Conservation (phyloP, 2,113 vertebrate species). For the Psilopogon haemacephalus region DNA sequence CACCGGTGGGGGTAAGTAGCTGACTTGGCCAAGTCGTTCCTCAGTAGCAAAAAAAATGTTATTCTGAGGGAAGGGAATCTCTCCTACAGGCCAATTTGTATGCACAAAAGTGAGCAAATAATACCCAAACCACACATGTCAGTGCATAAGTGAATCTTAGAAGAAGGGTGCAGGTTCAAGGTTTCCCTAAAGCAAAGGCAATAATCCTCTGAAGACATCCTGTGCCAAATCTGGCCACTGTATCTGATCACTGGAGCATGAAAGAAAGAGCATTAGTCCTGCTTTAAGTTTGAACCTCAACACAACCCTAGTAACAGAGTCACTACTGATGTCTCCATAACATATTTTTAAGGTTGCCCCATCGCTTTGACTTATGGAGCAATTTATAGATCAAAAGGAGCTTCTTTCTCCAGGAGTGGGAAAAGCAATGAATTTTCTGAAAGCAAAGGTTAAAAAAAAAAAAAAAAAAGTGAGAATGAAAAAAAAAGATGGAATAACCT, state of each 20-base stretch:
- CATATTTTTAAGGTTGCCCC: constrained; percentile 47
- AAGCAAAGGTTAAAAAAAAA: constrained; percentile 2
- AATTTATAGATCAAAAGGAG: constrained; percentile 71
- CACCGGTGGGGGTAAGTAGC: rapidly evolving
- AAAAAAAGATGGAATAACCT: constrained; percentile 7
- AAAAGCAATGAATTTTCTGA: constrained; percentile 39
- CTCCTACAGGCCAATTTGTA: not conserved
- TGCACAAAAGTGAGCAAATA: not conserved
- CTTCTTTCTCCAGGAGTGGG: constrained; percentile 7
- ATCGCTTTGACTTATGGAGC: constrained; percentile 31
- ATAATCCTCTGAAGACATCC: not conserved
- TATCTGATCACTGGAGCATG: not conserved
- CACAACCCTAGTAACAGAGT: constrained; percentile 25
- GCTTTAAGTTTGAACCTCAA: constrained; percentile 35
- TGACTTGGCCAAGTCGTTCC: rapidly evolving
- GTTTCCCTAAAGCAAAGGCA: not conserved
- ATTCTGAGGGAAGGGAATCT: not conserved
- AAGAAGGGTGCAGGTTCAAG: not conserved
- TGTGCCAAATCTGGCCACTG: not conserved
- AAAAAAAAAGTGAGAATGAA: not conserved
- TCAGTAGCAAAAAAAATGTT: not conserved
- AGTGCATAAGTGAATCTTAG: rapidly evolving
- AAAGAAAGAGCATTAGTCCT: constrained; percentile 27
- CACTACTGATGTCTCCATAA: not conserved
- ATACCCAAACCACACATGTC: rapidly evolving